Evolutionary conservation across 2,888 invertebrate species (phyloP), one percentile per base, ranked within the genome.

Genomic region (Protonemura montana): DNA sequence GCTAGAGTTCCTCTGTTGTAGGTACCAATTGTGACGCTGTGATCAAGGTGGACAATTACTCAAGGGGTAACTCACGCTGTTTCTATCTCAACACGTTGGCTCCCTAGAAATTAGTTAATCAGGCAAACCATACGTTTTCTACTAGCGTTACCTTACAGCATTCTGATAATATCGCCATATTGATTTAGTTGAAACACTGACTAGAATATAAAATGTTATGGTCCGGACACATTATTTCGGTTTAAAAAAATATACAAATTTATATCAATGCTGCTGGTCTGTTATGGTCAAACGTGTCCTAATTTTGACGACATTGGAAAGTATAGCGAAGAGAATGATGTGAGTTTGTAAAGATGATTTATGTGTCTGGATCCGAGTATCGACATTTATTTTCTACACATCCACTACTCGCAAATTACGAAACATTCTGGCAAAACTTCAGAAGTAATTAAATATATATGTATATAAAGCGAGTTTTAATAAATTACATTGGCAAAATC

Each of bases 361-460:
- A 59, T 59, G 21, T 59, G 59, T 59, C 59, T 59, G 59, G 59
- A 59, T 59, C 21, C 1, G 59, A 59, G 7, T 59, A 59, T 59
- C 59, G 59, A 59, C 59, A 21, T 59, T n/a, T 59, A 59, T 59
- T 59, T 59, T 59, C 7, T 59, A 59, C 21, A 59, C 59, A 59
- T 59, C 13, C 16, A 59, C 1, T 2, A 21, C 41, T 59, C 7
- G 59, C 59, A 59, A 59, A 59, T 59, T 59, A 21, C 59, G 21
- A 59, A 59, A 59, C 59, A n/a, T 59, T 59, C 59, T 59, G 59
- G 59, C 59, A 59, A 59, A 59, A 59, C 59, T 59, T 59, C 59
- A 59, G 29, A 25, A 25, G 13, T 78, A 28, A 78, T 78, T 78
- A 27, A 27, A 78, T 78, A 27, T 78, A 78, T 26, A 78, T 78